A percentile compares a stretch with the other conserved stretches of the same genome.
Conservation (phyloP, 53 echinoderm and acorn worm species). For the Arbacia lixula region DNA sequence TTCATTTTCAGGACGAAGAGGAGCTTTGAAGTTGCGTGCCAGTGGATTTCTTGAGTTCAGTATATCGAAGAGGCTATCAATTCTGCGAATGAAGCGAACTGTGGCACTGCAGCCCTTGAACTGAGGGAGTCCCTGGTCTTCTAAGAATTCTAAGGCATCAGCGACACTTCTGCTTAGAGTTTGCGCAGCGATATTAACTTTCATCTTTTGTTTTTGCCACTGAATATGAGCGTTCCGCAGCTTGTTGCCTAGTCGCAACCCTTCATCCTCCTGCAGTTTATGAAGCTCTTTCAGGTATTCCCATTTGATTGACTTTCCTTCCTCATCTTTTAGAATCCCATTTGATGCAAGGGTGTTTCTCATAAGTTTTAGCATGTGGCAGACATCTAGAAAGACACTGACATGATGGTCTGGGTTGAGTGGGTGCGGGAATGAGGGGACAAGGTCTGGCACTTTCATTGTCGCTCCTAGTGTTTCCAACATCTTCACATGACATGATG, state of each 20-base stretch:
- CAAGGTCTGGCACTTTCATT: conserved; percentile 23
- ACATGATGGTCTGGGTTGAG: conserved; percentile 36
- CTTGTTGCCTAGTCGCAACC: conserved; percentile 60
- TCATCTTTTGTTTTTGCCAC: conserved; percentile 73
- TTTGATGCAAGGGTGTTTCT: conserved; percentile 45
- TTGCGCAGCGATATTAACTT: conserved; percentile 65
- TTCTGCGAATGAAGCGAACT: conserved; percentile 24
- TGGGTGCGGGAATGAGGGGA: conserved; percentile 63
- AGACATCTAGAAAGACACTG: conserved; percentile 61
- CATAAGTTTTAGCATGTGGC: conserved; percentile 69
- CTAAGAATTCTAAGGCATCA: conserved; percentile 62
- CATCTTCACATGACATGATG: conserved; percentile 52
- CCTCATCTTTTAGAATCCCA: conserved; percentile 26
- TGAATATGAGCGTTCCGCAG: conserved; percentile 53
- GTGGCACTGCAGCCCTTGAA: conserved; percentile 56
- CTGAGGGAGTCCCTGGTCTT: conserved; percentile 20
- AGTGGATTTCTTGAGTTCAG: conserved; percentile 59
- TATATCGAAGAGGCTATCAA: conserved; percentile 60
- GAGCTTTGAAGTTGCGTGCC: conserved; percentile 50
- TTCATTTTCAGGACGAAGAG: conserved; percentile 30
- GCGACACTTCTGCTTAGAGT: conserved; percentile 66
- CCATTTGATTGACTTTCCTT: conserved; percentile 52
- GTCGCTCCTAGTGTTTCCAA: conserved; percentile 49
- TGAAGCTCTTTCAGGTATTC: conserved; percentile 52
- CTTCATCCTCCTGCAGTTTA: conserved; percentile 65